A percentile compares a stretch with the other conserved stretches of the same genome.
These are phyloP conservation scores for Liodrosophila aerea DNA, from an alignment of 2,888 invertebrate species.

Conservation along the genomic window DNA sequence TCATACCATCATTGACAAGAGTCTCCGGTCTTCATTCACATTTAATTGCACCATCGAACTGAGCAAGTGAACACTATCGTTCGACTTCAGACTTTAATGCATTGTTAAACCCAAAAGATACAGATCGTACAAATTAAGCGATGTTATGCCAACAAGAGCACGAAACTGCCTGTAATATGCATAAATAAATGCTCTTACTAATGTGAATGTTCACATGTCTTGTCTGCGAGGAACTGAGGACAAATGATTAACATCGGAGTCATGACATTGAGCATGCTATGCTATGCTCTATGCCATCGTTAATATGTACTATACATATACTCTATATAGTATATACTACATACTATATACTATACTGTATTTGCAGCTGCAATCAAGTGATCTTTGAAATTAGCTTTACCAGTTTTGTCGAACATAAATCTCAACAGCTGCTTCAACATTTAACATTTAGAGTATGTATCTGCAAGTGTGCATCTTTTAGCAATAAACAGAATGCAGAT, in stretches of 20 bases:
- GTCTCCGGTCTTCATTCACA: conserved; percentile 43
- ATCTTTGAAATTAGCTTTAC: no score
- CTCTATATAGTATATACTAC: no score
- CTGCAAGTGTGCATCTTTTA: no score
- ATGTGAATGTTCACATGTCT: background rate
- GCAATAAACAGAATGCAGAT: no score
- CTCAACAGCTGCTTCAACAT: no score
- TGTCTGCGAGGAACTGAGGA: conserved; percentile 6
- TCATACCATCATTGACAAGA: conserved; percentile 4
- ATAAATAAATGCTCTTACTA: background rate
- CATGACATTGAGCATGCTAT: conserved; percentile 11
- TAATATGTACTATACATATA: no score
- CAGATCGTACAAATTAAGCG: conserved; percentile 1
- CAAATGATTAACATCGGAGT: conserved; percentile 3
- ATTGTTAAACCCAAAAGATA: conserved; percentile 3
- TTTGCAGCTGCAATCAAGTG: no score
- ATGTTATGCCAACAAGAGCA: background rate
- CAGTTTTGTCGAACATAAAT: no score
- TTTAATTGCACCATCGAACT: conserved; percentile 48
- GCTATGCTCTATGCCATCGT: background rate
- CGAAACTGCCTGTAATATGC: background rate
- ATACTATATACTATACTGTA: no score
- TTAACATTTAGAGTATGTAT: no score
- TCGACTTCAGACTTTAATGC: conserved; percentile 4
- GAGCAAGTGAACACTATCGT: conserved; percentile 7